Evolutionary conservation across 2,888 invertebrate genomes (phyloP), one percentile per base, ranked within the genome.

Genomic region (Merodon equestris): DNA sequence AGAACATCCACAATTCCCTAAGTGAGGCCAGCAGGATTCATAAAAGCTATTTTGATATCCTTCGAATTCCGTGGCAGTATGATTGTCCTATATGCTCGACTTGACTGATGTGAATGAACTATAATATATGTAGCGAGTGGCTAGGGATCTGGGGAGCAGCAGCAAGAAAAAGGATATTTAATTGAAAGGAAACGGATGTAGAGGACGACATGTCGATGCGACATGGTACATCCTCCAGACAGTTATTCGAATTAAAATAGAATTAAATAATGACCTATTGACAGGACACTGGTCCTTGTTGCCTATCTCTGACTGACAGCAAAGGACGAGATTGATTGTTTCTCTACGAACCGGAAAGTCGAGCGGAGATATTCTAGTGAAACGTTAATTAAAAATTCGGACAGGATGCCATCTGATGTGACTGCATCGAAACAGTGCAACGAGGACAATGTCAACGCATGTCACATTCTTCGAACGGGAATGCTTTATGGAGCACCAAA

Each of bases 311-410:
- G 15, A 56, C 50, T 66, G 71, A 14, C 54, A 72, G 50, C 27
- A 45, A 27, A 9, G 7, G 40, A 17, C 19, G 48, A 57, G 36
- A 63, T 67, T 74, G 74, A 68, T 74, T 74, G 60, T 63, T 63
- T 58, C 36, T 40, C 73, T 58, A 66, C 53, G 58, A 72, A 63
- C 15, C 40, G 47, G 27, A 27, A 27, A 27, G 27, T 27, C 27
- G 27, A 45, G 14, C 17, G 50, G 50, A 12, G n/a, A 67, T 13
- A 63, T 79, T 63, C 68, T 67, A 68, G 58, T 63, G 74, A 74
- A 63, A 47, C n/a, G 15, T 79, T 70, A 79, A 79, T 79, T 79
- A 79, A 79, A 77, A 70, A 79, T 79, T 64, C 79, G 74, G 74
- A 60, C 63, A 64, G 58, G 63, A 60, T 70, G 63, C 53, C 48